Conservation (phyloP, 1,140 invertebrate species). For the Bicyclus anynana region DNA sequence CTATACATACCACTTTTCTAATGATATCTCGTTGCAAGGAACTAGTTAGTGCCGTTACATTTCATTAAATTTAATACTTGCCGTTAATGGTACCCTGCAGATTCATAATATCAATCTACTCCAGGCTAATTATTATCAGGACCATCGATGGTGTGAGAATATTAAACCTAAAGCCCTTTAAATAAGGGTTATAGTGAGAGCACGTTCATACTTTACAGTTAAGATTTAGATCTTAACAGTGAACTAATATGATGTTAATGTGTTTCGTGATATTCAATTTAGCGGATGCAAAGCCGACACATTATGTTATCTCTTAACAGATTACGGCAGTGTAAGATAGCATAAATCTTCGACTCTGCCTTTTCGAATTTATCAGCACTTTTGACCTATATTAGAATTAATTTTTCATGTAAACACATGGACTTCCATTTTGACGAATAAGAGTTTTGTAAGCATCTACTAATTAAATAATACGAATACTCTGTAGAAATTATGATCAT, state of each 20-base stretch:
- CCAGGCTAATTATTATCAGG: slow-evolving; percentile 13
- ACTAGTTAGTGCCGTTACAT: slow-evolving; percentile 18
- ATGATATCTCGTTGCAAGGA: not conserved
- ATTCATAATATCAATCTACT: slow-evolving; percentile 15
- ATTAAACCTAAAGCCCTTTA: not conserved
- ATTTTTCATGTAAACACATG: no score
- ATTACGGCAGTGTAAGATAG: not conserved
- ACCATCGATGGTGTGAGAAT: not conserved
- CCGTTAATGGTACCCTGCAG: slow-evolving; percentile 4
- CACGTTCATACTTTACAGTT: slow-evolving; percentile 12
- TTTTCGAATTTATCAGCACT: not conserved
- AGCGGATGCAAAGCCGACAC: not conserved
- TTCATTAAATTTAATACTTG: slow-evolving; percentile 19
- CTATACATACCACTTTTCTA: no score
- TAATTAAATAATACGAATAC: no score
- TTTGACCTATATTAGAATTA: not conserved
- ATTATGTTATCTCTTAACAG: not conserved
- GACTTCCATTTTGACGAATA: no score
- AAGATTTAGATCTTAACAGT: slow-evolving; percentile 11
- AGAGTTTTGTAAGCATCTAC: no score
- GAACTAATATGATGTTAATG: slow-evolving; percentile 11
- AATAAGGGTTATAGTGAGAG: not conserved
- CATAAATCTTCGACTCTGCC: not conserved
- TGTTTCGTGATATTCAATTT: slow-evolving; percentile 10
- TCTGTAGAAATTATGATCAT: no score